phyloP scores from a whole-genome alignment of 2,797 vertebrate species.

The Alca torda region DNA sequence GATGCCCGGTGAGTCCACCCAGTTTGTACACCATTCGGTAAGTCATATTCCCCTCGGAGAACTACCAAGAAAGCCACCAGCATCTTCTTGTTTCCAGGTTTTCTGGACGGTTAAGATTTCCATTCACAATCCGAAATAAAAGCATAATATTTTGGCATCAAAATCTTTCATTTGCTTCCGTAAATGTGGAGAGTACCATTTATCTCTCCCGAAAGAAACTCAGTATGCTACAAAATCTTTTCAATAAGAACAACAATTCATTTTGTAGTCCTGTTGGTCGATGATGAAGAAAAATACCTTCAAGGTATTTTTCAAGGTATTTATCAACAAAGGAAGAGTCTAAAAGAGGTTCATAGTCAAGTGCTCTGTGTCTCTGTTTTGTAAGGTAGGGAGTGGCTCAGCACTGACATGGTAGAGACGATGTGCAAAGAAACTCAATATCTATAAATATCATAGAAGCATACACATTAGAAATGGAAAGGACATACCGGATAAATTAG shows the following conservation, averaged over 20 bases:
- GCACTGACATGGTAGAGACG: not conserved
- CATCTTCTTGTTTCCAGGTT: not conserved
- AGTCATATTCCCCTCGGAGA: not conserved
- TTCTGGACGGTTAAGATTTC: not conserved
- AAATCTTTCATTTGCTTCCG: not conserved
- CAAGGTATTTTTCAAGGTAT: too few relatives aligned
- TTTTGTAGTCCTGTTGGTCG: not conserved
- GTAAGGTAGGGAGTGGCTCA: not conserved
- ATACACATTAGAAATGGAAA: not conserved
- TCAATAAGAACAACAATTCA: not conserved
- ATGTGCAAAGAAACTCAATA: not conserved
- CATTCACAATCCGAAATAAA: not conserved
- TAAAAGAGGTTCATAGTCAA: not conserved
- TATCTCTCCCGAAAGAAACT: not conserved
- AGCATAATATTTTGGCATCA: not conserved
- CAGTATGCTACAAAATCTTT: not conserved
- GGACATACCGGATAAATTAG: not conserved
- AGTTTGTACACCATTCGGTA: rapidly evolving
- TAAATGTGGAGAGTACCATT: not conserved
- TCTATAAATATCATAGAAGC: not conserved
- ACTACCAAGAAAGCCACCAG: not conserved
- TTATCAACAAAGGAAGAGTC: not conserved
- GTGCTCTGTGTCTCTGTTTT: not conserved
- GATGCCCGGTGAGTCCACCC: not conserved
- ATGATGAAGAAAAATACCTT: not conserved